Evolutionary conservation across 2,888 invertebrate genomes (phyloP), one percentile per base, ranked within the genome.

Genomic region (Xestia rhomboidea): DNA sequence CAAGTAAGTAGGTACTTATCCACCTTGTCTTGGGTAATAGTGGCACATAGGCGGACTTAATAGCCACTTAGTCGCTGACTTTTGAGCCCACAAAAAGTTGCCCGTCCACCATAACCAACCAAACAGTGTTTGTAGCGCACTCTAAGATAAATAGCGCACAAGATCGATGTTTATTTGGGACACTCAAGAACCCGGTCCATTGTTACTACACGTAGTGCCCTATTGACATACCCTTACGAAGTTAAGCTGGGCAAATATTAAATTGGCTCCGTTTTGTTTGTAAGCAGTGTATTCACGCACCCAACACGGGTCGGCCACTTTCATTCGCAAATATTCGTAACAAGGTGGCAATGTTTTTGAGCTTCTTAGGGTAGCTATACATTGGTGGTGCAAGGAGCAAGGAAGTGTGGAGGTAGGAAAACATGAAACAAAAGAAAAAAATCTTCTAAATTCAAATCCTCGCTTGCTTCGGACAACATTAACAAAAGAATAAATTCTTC

Each of bases 81-180:
- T 30, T 67, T 62, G 0, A 15, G 4, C 21, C 51, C 4, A 64
- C 51, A 38, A 57, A 64, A 74, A 70, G 62, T 87, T 68, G 84
- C 79, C 66, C 81, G 90, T 89, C 79, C 84, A 72, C 77, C 51
- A 10, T 13, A 1, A 68, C 41, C 71, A 75, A 81, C 85, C 88
- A 89, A 90, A 89, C 88, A 85, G 84, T 92, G 90, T 93, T 93
- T 90, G 91, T 89, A 89, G 88, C 89, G 87, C 78, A 88, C 87
- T 88, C 90, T 89, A 93, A 93, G 92, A 93, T 93, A 95, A 95
- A 94, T 92, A 94, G 89, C 88, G 86, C 79, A 89, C 90, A 91
- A 93, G 93, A 95, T 94, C 92, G 91, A 93, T 95, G 95, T 95
- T 95, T 95, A 92, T 93, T 94, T 89, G 93, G 93, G 94, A 92